Evolutionary conservation across 2,113 vertebrate genomes (phyloP), one percentile per base, ranked within the genome.

Genomic region (Amphiprion ocellaris): DNA sequence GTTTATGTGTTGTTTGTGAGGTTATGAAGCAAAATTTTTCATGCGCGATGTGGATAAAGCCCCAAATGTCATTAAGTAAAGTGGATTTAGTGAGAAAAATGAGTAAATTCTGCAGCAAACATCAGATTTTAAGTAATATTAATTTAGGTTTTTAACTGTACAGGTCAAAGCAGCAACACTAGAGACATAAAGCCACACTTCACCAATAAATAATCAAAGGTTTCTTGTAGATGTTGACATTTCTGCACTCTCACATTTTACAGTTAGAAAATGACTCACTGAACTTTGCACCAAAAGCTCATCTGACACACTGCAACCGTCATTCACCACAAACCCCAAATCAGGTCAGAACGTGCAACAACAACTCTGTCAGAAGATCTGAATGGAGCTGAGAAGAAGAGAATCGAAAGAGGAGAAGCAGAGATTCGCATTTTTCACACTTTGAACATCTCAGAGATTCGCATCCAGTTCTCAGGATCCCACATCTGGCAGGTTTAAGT

Each of bases 191-290:
- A 1, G 30, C 11, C 0, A 17, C 28, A 1, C 15, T n/a, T 49
- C 16, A 8, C 6, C 21, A 33, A 23, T 21, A 17, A 47, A 58
- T 17, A 46, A 41, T 10, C 44, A 44, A 44, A 44, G 14, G 41
- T 4, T 44, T 44, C 41, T 37, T 6, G 33, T 37, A 37, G 33
- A 44, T 0, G 4, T 3, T 30, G 46, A 56, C 54, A 24, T 62
- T 33, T 59, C 23, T 30, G 26, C 19, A 21, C 30, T 63, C 44
- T 54, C 67, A 30, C 4, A 21, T 14, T 24, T 17, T 2, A 21
- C 2, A 59, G 26, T 26, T 26, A 26, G 26, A 26, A 77, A 78
- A 79, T 79, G 83, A 87, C 53, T 87, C 72, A 70, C 26, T 71
- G 10, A 33, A 24, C 59, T 73, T 26, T 47, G 26, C 17, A 58